Conservation (phyloP, 2,113 vertebrate genomes). For the Hippolais icterina region DNA sequence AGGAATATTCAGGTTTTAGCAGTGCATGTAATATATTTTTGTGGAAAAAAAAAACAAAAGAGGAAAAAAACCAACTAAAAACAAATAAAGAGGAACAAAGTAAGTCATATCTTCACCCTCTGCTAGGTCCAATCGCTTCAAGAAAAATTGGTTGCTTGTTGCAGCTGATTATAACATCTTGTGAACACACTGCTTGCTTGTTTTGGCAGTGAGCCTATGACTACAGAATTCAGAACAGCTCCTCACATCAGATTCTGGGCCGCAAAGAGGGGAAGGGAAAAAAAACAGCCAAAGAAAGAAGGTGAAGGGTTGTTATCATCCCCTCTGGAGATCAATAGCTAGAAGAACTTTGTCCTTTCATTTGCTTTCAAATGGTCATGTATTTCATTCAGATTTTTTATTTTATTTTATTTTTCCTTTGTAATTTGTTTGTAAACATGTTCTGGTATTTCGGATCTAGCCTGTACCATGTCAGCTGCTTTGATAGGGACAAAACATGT, state of each 20-base stretch:
- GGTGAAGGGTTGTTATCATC: background rate
- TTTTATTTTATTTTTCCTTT: accelerated
- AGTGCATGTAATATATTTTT: background rate
- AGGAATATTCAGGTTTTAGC: accelerated
- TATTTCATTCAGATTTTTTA: background rate
- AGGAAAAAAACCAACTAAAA: background rate
- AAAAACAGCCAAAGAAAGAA: background rate
- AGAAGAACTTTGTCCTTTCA: background rate
- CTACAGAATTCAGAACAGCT: background rate
- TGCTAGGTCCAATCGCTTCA: background rate
- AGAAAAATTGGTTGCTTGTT: background rate
- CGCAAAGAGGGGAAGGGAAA: accelerated
- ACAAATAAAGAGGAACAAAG: background rate
- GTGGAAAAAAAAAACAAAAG: background rate
- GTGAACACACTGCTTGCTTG: background rate
- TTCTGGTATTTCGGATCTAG: background rate
- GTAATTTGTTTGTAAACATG: background rate
- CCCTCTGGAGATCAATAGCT: background rate
- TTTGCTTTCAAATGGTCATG: background rate
- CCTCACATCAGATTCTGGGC: background rate
- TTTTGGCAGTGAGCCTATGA: background rate
- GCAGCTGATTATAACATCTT: background rate
- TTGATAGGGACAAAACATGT: background rate
- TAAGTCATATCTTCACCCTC: background rate
- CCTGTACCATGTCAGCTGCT: background rate